Percentiles rank a stretch among this genome's conserved stretches.
Evolutionary conservation across 2,888 invertebrate genomes (phyloP).

Genomic region (Nephrocerus scutellatus): DNA sequence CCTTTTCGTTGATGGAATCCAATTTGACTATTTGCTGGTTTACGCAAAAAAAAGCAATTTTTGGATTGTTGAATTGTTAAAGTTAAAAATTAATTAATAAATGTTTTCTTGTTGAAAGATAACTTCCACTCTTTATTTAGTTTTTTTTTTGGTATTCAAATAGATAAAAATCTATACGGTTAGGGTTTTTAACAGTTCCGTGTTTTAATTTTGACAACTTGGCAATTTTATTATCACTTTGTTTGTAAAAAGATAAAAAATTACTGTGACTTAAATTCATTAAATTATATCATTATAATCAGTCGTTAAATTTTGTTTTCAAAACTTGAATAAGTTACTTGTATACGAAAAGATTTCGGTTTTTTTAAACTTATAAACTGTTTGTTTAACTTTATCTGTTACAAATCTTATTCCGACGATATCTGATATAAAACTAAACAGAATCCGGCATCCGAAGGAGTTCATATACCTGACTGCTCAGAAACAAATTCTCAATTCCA

Average conservation of each 20-base stretch:
- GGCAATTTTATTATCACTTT: conserved; percentile 6
- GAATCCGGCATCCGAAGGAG: conserved; percentile 15
- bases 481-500: too few species aligned
- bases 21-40: conserved; percentile 14
- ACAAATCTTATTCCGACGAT: conserved; percentile 28
- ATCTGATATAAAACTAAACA: conserved; percentile 29
- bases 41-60: conserved; percentile 6
- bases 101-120: conserved; percentile 7
- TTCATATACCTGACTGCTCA: conserved; percentile 22
- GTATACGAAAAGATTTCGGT: conserved; percentile 7
- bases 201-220: too few species aligned
- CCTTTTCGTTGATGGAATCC: conserved; percentile 16
- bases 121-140: neutral
- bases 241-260: too few species aligned
- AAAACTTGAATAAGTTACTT: conserved; percentile 2
- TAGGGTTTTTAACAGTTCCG: too few species aligned
- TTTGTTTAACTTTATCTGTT: conserved; percentile 1
- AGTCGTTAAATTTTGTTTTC: neutral
- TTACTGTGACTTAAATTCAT: conserved; percentile 5
- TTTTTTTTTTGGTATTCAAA: conserved; percentile 3
- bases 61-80: conserved; percentile 1
- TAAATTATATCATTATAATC: conserved; percentile 1
- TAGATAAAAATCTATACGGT: conserved; percentile 1
- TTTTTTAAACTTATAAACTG: conserved; percentile 7
- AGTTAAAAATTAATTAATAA: neutral